Evolutionary conservation across 2,888 invertebrate species (phyloP).

Genomic region (Epinotia brunnichana): DNA sequence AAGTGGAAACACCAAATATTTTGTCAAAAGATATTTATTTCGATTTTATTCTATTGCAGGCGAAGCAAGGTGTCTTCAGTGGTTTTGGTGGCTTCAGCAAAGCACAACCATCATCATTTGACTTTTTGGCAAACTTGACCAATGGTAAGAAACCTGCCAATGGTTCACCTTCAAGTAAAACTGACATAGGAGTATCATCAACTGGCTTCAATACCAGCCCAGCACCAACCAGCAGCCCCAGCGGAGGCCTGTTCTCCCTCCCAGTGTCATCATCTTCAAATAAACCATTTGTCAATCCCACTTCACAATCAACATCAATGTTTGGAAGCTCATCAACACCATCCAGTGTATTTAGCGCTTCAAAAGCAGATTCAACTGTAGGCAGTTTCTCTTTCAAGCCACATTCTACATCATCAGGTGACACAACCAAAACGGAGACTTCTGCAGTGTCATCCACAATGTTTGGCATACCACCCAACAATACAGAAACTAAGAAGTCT

Average conservation of each 20-base stretch:
- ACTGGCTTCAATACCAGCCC: conserved; percentile 62
- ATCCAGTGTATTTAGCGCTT: conserved; percentile 59
- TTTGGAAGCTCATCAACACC: conserved; percentile 57
- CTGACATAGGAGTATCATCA: conserved; percentile 59
- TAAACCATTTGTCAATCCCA: conserved; percentile 56
- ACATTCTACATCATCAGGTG: conserved; percentile 57
- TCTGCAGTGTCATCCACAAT: conserved; percentile 61
- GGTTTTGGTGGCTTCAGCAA: conserved; percentile 87
- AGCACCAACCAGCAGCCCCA: conserved; percentile 54
- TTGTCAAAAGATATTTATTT: neutral
- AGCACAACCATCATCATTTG: conserved; percentile 80
- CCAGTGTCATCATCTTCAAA: conserved; percentile 52
- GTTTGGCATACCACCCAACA: conserved; percentile 61
- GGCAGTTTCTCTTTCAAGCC: conserved; percentile 67
- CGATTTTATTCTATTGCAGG: conserved; percentile 57
- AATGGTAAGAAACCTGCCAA: conserved; percentile 73
- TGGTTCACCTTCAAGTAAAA: conserved; percentile 59
- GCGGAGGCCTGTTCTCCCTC: conserved; percentile 59
- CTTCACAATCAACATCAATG: conserved; percentile 54
- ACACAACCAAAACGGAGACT: conserved; percentile 48
- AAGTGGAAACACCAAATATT: neutral
- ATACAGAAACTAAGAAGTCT: conserved; percentile 54
- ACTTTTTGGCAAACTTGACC: conserved; percentile 84
- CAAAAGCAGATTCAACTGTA: conserved; percentile 65
- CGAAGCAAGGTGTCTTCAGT: conserved; percentile 86